Percentiles rank a stretch among this genome's conserved stretches.
Conservation (phyloP, 1,140 invertebrate species). For the Polypedilum pembai region DNA sequence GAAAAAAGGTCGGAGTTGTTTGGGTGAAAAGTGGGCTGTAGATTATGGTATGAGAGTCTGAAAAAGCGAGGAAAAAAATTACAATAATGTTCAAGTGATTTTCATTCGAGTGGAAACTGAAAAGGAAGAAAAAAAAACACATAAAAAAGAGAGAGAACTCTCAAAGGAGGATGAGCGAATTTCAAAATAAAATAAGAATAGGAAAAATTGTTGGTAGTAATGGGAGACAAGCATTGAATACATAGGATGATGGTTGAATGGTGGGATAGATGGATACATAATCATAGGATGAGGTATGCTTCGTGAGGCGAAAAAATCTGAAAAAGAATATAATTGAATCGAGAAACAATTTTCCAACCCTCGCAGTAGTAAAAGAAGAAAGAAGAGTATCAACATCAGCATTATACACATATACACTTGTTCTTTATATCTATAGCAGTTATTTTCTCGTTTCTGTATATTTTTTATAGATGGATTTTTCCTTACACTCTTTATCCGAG, state of each 20-base stretch:
- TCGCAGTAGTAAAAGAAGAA: background rate
- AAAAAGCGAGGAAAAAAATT: background rate
- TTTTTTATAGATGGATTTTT: constrained; percentile 26
- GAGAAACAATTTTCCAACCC: constrained; percentile 28
- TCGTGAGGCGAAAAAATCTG: constrained; percentile 24
- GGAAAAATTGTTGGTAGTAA: too few relatives aligned
- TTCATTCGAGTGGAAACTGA: constrained; percentile 28
- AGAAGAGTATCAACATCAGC: background rate
- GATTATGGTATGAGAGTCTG: background rate
- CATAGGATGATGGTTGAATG: background rate
- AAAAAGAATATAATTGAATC: constrained; percentile 28
- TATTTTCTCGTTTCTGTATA: background rate
- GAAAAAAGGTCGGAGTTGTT: background rate
- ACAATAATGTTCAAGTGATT: constrained; percentile 28
- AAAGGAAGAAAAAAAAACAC: constrained; percentile 21
- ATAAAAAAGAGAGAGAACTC: constrained; percentile 9
- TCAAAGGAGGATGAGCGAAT: background rate
- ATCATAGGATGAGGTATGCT: background rate
- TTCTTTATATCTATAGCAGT: constrained; percentile 22
- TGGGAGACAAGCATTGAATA: too few relatives aligned
- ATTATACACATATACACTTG: background rate
- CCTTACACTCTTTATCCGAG: background rate
- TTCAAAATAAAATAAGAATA: background rate
- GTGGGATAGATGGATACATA: background rate
- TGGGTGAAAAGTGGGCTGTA: background rate